A percentile compares a stretch with the other conserved stretches of the same genome.
Evolutionary conservation across 1,140 invertebrate genomes (phyloP).

Genomic region (Aradophagus sp.): DNA sequence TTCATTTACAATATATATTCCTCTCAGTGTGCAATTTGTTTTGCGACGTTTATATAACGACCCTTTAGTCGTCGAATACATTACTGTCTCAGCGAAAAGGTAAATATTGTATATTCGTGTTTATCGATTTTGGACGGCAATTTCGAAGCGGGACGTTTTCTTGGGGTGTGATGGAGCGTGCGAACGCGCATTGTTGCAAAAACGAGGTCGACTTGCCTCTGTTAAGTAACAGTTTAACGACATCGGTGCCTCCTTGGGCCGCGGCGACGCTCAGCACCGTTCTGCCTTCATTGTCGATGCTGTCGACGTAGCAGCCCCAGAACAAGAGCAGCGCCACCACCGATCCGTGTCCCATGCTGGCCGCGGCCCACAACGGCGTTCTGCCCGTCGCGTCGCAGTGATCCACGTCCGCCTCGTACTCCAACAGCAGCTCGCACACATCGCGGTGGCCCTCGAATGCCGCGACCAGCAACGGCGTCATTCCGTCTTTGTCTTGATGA

Average conservation of each 20-base stretch:
- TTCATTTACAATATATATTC: no score
- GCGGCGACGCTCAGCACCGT: conserved; percentile 91
- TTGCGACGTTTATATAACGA: no score
- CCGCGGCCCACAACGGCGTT: conserved; percentile 88
- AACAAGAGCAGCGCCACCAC: conserved; percentile 88
- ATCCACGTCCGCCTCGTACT: conserved; percentile 91
- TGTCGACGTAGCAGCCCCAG: conserved; percentile 92
- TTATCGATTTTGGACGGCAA: no score
- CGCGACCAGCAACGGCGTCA: conserved; percentile 94
- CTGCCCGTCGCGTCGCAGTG: conserved; percentile 85
- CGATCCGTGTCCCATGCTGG: conserved; percentile 88
- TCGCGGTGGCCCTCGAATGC: conserved; percentile 94
- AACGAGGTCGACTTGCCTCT: conserved; percentile 74
- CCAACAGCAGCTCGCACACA: conserved; percentile 88
- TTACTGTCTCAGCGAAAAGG: no score
- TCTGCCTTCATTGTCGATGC: conserved; percentile 92
- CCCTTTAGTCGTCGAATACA: no score
- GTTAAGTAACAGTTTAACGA: conserved; percentile 91
- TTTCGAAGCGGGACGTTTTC: no score
- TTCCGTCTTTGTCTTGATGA: conserved; percentile 92
- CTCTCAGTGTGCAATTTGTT: no score
- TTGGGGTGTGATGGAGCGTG: neutral
- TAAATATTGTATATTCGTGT: no score
- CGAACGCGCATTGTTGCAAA: conserved; percentile 1
- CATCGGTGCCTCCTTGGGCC: conserved; percentile 87